Conservation (phyloP, 1,140 invertebrate genomes). For the Drosophila kanapiae region DNA sequence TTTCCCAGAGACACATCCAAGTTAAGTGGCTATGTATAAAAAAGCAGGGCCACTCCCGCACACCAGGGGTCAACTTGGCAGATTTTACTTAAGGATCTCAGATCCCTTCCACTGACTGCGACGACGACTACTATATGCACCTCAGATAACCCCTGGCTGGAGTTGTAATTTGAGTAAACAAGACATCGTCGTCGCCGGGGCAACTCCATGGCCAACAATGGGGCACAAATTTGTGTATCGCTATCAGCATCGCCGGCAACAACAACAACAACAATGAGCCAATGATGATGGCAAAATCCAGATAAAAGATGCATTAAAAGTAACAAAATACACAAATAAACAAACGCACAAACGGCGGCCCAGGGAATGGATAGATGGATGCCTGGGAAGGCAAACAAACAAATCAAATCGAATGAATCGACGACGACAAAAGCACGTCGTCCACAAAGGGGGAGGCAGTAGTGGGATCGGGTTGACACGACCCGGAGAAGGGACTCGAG, state of each 20-base stretch:
- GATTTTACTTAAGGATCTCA: slow-evolving; percentile 28
- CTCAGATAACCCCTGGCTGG: slow-evolving; percentile 68
- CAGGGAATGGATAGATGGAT: slow-evolving; percentile 9
- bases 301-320: slow-evolving; percentile 84
- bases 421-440: slow-evolving; percentile 39
- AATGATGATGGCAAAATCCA: slow-evolving; percentile 80
- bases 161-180: slow-evolving; percentile 80
- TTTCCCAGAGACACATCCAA: slow-evolving; percentile 46
- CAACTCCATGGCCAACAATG: slow-evolving; percentile 65
- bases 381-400: slow-evolving; percentile 68
- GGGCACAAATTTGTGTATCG: slow-evolving; percentile 77
- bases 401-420: slow-evolving; percentile 79
- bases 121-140: slow-evolving; percentile 32
- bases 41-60: slow-evolving; percentile 46
- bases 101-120: slow-evolving; percentile 3
- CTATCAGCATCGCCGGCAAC: slow-evolving; percentile 55
- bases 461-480: slow-evolving; percentile 22
- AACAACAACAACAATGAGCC: slow-evolving; percentile 46
- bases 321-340: slow-evolving; percentile 84
- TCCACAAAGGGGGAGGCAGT: slow-evolving; percentile 18
- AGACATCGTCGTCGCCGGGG: slow-evolving; percentile 64
- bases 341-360: slow-evolving; percentile 49
- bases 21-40: slow-evolving; percentile 36
- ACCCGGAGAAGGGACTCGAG: slow-evolving; percentile 42
- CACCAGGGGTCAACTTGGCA: slow-evolving; percentile 62